Conservation (phyloP, 2,797 vertebrate species). For the Argyrosomus regius region DNA sequence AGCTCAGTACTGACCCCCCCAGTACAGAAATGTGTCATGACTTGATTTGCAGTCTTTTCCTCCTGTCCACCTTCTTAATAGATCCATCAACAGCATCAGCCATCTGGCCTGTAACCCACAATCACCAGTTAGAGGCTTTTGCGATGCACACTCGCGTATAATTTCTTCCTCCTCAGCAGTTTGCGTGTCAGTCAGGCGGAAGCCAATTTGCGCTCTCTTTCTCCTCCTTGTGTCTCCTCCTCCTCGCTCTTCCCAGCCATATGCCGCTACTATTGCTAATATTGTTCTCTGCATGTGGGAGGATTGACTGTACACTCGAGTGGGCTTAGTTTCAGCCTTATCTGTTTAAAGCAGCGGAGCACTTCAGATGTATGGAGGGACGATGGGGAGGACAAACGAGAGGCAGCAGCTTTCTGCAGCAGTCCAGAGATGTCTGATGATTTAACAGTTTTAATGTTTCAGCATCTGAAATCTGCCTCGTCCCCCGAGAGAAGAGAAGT, state of each 20-base stretch:
- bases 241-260: constrained; percentile 41
- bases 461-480: background rate
- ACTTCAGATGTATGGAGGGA: constrained; percentile 7
- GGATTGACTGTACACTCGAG: constrained; percentile 8
- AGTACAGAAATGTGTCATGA: constrained; percentile 27
- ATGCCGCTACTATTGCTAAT: constrained; percentile 48
- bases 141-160: constrained; percentile 20
- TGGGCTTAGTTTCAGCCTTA: constrained; percentile 8
- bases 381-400: background rate
- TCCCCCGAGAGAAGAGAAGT: background rate
- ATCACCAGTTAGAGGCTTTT: constrained; percentile 54
- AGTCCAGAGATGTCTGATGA: background rate
- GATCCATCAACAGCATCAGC: constrained; percentile 48
- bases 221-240: background rate
- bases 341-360: constrained; percentile 19
- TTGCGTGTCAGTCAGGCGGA: constrained; percentile 52
- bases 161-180: constrained; percentile 64
- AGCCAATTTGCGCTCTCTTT: constrained; percentile 29
- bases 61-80: constrained; percentile 44
- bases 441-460: background rate
- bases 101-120: constrained; percentile 62
- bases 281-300: constrained; percentile 47
- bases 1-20: background rate
- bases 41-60: constrained; percentile 50
- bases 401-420: background rate